Evolutionary conservation across 2,888 invertebrate species (phyloP), one percentile per base, ranked within the genome.

Genomic region (Chrysolina oricalcia): DNA sequence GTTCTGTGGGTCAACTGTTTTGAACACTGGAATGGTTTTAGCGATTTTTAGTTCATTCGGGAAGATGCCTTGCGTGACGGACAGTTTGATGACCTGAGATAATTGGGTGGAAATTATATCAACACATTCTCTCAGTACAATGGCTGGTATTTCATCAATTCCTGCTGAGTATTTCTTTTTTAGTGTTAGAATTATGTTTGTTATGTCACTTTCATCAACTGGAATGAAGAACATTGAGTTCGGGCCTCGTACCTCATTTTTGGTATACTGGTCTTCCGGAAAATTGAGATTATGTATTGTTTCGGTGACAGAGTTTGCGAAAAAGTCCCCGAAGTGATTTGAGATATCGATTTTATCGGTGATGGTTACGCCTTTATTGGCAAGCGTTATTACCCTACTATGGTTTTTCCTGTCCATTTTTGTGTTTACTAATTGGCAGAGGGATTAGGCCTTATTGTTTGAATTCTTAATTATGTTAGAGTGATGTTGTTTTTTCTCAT

Each of bases 391-490:
- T 50, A 50, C 19, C 10, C 15, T n/a, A 15, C 5, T 53, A 5
- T 17, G 27, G 11, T 19, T 68, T 8, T 4, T 68, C 40, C 68
- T 13, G 48, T 19, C 48, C 35, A 53, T 40, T 27, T 68, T 53
- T 19, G 9, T 19, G 13, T 50, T 53, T 2, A 68, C 53, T 68
- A 68, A 17, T 10, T 19, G 21, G 50, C 53, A 68, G 15, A 68
- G 68, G 6, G 68, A 53, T 68, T 68, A 23, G 13, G 53, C 35
- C 50, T 68, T 68, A 48, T 68, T 53, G 9, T 50, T 53, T 13
- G 68, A 68, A 6, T 68, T 68, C 13, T 27, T 50, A 48, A 68
- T 68, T 23, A 68, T 50, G 53, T 68, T 27, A 27, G 68, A 68
- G 23, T 67, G 21, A 17, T 67, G n/a, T 67, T 67, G 41, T 41